phyloP scores from a whole-genome alignment of 1,140 invertebrate genomes.

The Maniola jurtina region DNA sequence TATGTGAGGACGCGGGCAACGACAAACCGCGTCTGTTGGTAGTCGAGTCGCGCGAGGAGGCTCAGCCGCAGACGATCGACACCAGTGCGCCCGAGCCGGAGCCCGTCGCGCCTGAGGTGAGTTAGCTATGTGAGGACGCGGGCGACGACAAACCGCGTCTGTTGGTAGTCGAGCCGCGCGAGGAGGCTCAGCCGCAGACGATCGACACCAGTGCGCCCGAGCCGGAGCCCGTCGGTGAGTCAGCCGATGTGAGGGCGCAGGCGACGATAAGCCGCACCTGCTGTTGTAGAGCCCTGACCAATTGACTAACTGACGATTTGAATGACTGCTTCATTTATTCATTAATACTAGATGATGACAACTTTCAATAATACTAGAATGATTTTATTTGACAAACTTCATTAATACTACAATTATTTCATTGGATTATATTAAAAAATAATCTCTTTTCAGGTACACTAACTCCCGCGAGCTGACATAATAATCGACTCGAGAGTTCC shows the following conservation, averaged over 20 bases:
- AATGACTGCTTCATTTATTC: too few relatives aligned
- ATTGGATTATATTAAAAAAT: not conserved
- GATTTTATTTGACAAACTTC: too few relatives aligned
- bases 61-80: too few relatives aligned
- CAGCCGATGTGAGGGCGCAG: too few relatives aligned
- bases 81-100: not conserved
- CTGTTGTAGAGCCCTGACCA: conserved; percentile 56
- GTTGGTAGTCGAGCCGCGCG: conserved; percentile 47
- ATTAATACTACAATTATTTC: too few relatives aligned
- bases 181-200: too few relatives aligned
- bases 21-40: conserved; percentile 56
- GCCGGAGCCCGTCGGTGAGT: conserved; percentile 6
- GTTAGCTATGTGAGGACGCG: too few relatives aligned
- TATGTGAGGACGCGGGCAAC: too few relatives aligned
- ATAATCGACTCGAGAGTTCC: conserved; percentile 15
- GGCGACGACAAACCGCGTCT: conserved; percentile 54
- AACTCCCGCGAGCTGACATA: conserved; percentile 30
- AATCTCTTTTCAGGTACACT: conserved; percentile 54
- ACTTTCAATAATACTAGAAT: too few relatives aligned
- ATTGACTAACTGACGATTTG: too few relatives aligned
- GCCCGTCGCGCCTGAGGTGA: conserved; percentile 14
- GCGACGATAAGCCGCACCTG: conserved; percentile 55
- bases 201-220: not conserved
- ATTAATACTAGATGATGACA: too few relatives aligned
- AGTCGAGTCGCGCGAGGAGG: conserved; percentile 40